phyloP scores from a whole-genome alignment of 2,888 invertebrate species.

The Bellardia pandia region DNA sequence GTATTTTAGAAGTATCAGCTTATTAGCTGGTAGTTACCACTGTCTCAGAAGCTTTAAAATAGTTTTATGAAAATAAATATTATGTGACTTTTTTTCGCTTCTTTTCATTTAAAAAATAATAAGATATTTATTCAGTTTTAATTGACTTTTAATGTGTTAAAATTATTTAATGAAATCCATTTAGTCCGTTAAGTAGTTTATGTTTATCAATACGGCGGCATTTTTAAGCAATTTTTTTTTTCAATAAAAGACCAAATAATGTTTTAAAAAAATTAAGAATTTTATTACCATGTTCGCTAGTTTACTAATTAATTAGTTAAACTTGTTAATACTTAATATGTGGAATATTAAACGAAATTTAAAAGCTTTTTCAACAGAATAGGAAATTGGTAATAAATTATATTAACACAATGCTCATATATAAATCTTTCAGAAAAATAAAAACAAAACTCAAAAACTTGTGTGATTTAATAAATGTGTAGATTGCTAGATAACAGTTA shows the following conservation, averaged over 20 bases:
- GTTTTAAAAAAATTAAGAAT: conserved; percentile 20
- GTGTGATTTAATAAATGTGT: conserved; percentile 10
- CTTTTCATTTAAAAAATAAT: conserved; percentile 16
- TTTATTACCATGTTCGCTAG: conserved; percentile 28
- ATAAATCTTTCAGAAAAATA: neutral
- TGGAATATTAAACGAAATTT: conserved; percentile 23
- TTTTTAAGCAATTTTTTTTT: conserved; percentile 36
- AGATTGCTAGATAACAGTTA: neutral
- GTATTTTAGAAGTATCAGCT: neutral
- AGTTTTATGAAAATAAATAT: neutral
- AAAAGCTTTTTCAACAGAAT: conserved; percentile 59
- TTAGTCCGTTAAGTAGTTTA: conserved; percentile 40
- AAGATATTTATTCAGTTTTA: conserved; percentile 45
- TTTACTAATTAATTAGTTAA: conserved; percentile 62
- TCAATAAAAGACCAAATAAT: conserved; percentile 2
- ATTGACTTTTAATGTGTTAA: conserved; percentile 64
- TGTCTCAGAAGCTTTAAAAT: neutral
- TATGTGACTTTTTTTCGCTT: conserved; percentile 5
- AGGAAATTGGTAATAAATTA: conserved; percentile 52
- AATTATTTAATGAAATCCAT: conserved; percentile 59
- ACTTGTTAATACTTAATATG: conserved; percentile 37
- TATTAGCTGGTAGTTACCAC: neutral
- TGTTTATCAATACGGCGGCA: conserved; percentile 41
- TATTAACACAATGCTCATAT: neutral
- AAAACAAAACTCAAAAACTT: conserved; percentile 18